Evolutionary conservation across 2,888 invertebrate genomes (phyloP).

Genomic region (Dryomyza anilis): DNA sequence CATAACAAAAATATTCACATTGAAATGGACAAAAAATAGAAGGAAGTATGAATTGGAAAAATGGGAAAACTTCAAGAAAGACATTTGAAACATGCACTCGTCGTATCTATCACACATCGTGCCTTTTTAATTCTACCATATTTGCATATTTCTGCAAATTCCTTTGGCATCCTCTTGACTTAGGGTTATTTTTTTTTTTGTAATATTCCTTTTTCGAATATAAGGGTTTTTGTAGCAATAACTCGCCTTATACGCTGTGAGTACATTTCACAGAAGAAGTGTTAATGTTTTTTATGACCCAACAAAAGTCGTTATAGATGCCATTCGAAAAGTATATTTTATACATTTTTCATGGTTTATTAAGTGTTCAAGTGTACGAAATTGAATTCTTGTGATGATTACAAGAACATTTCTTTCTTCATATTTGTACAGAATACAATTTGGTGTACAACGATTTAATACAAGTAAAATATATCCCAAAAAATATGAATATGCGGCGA

Average conservation of each 20-base stretch:
- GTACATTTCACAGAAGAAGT: background rate
- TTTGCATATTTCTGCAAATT: constrained; percentile 18
- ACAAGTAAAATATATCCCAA: constrained; percentile 5
- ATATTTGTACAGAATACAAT: background rate
- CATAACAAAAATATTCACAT: no score
- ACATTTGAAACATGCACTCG: constrained; percentile 19
- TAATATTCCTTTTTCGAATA: background rate
- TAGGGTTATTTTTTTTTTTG: background rate
- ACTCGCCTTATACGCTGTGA: background rate
- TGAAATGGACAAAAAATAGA: background rate
- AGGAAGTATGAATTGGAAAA: background rate
- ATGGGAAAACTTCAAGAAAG: constrained; percentile 1
- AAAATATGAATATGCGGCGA: constrained; percentile 7
- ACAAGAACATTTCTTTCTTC: background rate
- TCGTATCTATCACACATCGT: background rate
- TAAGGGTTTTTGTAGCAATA: constrained; percentile 9
- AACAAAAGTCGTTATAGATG: background rate
- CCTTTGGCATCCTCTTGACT: background rate
- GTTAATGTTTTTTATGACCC: constrained; percentile 18
- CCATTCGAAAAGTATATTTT: constrained; percentile 14
- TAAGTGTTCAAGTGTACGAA: constrained; percentile 2
- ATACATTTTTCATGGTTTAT: constrained; percentile 6
- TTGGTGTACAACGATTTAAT: background rate
- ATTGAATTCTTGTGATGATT: constrained; percentile 5
- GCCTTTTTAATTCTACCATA: background rate